Percentiles rank a stretch among this genome's conserved stretches.
These are phyloP conservation scores for Percopsis omiscomaycus DNA, from an alignment of 2,797 vertebrate genomes.

Conservation along the genomic window DNA sequence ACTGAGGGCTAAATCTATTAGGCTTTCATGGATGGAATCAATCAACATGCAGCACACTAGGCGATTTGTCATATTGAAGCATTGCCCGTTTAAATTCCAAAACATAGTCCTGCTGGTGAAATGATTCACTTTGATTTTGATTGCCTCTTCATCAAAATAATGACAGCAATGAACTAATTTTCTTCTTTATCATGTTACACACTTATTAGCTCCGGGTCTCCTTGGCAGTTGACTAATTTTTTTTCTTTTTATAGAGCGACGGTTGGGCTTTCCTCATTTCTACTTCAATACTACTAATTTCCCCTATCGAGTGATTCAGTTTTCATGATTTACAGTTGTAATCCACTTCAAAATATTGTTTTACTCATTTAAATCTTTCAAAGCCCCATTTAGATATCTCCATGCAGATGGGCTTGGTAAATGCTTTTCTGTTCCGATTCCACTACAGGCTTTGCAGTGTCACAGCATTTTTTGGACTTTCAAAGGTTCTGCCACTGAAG, in stretches of 20 bases:
- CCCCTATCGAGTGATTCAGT: conserved; percentile 32
- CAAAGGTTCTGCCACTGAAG: no score
- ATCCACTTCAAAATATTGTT: conserved; percentile 26
- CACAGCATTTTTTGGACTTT: no score
- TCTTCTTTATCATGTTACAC: conserved; percentile 75
- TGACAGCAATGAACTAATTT: conserved; percentile 77
- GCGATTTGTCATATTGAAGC: conserved; percentile 81
- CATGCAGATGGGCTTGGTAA: conserved; percentile 11
- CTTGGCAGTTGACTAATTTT: conserved; percentile 70
- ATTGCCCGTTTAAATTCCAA: conserved; percentile 78
- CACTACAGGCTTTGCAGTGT: no score
- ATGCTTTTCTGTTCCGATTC: neutral
- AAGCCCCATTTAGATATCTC: conserved; percentile 7
- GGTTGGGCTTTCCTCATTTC: conserved; percentile 59
- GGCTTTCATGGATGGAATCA: conserved; percentile 79
- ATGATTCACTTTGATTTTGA: conserved; percentile 80
- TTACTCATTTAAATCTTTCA: conserved; percentile 27
- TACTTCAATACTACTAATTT: conserved; percentile 39
- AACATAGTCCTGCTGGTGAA: conserved; percentile 74
- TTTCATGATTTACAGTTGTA: conserved; percentile 41
- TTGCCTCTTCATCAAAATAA: conserved; percentile 79
- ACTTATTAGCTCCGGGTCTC: conserved; percentile 74
- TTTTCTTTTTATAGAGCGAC: conserved; percentile 57
- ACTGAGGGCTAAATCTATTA: conserved; percentile 83
- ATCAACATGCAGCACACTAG: conserved; percentile 74